Evolutionary conservation across 2,888 invertebrate species (phyloP).

Genomic region (Tetanocera ferruginea): DNA sequence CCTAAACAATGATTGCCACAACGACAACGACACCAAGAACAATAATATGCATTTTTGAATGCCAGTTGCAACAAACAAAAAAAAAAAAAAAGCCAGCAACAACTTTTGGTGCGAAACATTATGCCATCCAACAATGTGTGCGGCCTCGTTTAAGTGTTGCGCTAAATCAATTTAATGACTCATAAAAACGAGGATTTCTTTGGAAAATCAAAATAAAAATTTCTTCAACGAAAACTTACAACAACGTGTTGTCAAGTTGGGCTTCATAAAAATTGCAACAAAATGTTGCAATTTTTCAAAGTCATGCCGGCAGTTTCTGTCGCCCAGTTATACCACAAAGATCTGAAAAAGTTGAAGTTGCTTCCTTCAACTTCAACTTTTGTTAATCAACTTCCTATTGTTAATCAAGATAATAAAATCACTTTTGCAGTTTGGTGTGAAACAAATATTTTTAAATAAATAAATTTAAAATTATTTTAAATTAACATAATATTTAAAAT

Average conservation of each 20-base stretch:
- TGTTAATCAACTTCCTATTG: neutral
- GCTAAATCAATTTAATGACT: constrained; percentile 36
- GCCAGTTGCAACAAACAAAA: neutral
- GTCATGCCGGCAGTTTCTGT: neutral
- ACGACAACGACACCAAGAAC: neutral
- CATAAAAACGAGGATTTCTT: constrained; percentile 21
- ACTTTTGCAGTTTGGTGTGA: neutral
- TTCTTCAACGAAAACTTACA: neutral
- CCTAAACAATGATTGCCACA: neutral
- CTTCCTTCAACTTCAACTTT: neutral
- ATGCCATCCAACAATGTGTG: constrained; percentile 39
- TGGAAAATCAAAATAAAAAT: neutral
- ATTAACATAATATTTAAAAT: too few relatives aligned
- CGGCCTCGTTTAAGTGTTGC: constrained; percentile 34
- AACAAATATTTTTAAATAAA: too few relatives aligned
- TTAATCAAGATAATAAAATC: neutral
- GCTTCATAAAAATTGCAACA: constrained; percentile 16
- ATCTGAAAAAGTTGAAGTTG: neutral
- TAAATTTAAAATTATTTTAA: too few relatives aligned
- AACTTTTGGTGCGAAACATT: too few relatives aligned
- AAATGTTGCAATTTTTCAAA: constrained; percentile 15
- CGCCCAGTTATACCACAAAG: neutral
- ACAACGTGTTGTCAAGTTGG: constrained; percentile 2
- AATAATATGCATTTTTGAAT: neutral
- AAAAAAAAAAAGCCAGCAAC: neutral